Base-by-base conservation (phyloP, 2,888 invertebrate species). In the Acleris sparsana region DNA sequence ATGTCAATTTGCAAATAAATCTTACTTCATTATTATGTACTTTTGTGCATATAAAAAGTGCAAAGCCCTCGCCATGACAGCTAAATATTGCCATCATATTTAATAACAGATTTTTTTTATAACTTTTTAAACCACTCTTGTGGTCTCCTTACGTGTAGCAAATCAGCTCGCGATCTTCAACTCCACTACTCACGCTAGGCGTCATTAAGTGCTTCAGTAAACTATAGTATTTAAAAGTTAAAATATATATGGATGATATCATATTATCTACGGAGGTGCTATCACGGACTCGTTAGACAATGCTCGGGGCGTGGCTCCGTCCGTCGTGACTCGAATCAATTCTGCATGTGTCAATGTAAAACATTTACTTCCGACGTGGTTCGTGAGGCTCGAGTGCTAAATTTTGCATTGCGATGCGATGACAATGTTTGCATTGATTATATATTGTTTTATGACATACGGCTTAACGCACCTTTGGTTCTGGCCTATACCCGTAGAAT, bases 291-390 rank as follows among this genome's bases (percentile, higher is more conserved):
- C 75, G 80, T 84, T 83, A 86, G 84, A 89, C 88, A 87, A 88
- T 86, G 82, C 83, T 74, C 68, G 75, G 80, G 90, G 90, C 89
- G 89, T 86, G 88, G 84, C 75, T 77, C 69, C 75, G 71, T 76
- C 77, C 72, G 78, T 88, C 90, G 89, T 89, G 90, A 90, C 87
- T 87, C 63, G 83, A 82, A 84, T 86, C 85, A 85, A 86, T 87
- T 85, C 82, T 82, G 83, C 83, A 83, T 85, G 86, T 87, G 88
- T 89, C 89, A 87, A 86, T 84, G 83, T 78, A 79, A 80, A 74
- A 82, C 73, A 74, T 78, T 76, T 77, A 87, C 86, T 87, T 88
- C 88, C 88, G 88, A 86, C 73, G 69, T 77, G 80, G 76, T 75
- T 71, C 70, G 59, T 65, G 68, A 63, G 59, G 76, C 70, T 82